Conservation (phyloP, 2,797 vertebrate species). For the Sebastolobus alascanus region DNA sequence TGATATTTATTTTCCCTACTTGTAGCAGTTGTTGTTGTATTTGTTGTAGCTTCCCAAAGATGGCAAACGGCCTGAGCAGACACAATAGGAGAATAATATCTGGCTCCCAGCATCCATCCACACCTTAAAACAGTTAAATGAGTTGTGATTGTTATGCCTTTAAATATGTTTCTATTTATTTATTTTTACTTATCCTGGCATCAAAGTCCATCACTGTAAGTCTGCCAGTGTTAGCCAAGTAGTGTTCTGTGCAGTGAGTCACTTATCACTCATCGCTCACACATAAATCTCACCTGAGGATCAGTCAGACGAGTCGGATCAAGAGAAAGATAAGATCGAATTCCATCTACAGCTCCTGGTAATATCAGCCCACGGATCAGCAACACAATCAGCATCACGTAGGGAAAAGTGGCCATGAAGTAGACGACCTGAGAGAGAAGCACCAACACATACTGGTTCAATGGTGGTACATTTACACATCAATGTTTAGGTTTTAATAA, state of each 20-base stretch:
- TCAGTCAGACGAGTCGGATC: conserved; percentile 89
- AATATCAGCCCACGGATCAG: conserved; percentile 91
- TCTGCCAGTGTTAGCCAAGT: too few relatives aligned
- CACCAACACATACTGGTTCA: neutral
- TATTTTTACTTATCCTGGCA: neutral
- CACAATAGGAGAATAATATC: neutral
- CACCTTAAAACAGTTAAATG: neutral
- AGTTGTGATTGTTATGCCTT: neutral
- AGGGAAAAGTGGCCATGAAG: conserved; percentile 94
- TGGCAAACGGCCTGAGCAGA: neutral
- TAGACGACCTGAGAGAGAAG: conserved; percentile 84
- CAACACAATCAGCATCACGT: conserved; percentile 91
- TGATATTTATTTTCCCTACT: neutral
- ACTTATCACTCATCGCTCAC: neutral
- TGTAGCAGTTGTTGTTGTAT: conserved; percentile 8
- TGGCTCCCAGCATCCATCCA: conserved; percentile 9
- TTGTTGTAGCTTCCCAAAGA: neutral
- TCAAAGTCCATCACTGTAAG: too few relatives aligned
- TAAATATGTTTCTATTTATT: neutral
- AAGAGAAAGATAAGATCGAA: conserved; percentile 92
- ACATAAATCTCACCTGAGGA: conserved; percentile 67
- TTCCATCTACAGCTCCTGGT: conserved; percentile 89
- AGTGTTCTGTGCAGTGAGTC: neutral
- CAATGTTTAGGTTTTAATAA: neutral
- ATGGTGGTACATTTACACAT: too few relatives aligned